Percentiles rank a stretch among this genome's conserved stretches.
Evolutionary conservation across 2,888 invertebrate genomes (phyloP).

Genomic region (Aphodius sticticus): DNA sequence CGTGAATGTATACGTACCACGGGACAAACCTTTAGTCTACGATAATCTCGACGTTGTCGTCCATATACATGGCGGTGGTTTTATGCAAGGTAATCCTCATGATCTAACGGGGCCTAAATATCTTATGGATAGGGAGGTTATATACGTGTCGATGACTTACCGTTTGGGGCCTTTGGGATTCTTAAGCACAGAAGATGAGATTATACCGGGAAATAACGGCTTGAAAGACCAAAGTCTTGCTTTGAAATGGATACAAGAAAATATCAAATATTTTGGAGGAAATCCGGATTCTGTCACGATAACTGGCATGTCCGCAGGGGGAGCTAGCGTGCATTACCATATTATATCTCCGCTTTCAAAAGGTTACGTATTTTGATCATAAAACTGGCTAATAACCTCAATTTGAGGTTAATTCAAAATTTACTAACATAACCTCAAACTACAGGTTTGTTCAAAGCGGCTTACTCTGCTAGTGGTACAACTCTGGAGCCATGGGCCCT

Average conservation of each 20-base stretch:
- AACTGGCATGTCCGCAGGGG: conserved; percentile 74
- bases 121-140: conserved; percentile 57
- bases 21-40: conserved; percentile 55
- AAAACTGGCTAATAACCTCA: background rate
- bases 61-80: conserved; percentile 62
- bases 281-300: conserved; percentile 71
- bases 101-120: conserved; percentile 58
- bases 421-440: background rate
- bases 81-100: conserved; percentile 53
- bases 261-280: conserved; percentile 73
- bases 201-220: conserved; percentile 73
- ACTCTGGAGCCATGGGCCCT: conserved; percentile 66
- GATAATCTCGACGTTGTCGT: conserved; percentile 57
- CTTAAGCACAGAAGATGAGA: conserved; percentile 72
- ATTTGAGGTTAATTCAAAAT: background rate
- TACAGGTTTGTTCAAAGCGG: conserved; percentile 64
- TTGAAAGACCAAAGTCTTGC: conserved; percentile 75
- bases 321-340: conserved; percentile 75
- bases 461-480: conserved; percentile 73
- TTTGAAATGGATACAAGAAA: conserved; percentile 70
- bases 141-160: conserved; percentile 54
- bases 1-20: conserved; percentile 69
- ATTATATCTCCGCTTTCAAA: conserved; percentile 68
- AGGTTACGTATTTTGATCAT: conserved; percentile 36
- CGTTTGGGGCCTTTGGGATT: conserved; percentile 63